Conservation (phyloP, 2,113 vertebrate species). For the Barnardius zonarius region DNA sequence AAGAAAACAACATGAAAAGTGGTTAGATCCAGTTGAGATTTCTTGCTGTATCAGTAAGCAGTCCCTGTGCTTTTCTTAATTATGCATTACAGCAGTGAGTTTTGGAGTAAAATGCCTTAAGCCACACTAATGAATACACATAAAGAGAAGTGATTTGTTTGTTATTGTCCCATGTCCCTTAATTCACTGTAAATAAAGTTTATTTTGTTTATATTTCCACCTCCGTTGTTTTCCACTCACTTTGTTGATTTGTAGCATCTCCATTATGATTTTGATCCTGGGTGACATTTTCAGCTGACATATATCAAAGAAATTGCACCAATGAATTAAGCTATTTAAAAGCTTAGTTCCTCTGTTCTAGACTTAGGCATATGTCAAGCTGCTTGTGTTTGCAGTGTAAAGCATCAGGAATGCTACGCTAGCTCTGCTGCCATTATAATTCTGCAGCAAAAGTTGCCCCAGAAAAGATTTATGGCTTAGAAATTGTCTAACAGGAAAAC, state of each 20-base stretch:
- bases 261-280: background rate
- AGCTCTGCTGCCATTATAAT: background rate
- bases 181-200: background rate
- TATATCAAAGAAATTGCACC: background rate
- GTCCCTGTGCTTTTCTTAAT: background rate
- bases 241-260: background rate
- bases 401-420: background rate
- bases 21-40: background rate
- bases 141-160: background rate
- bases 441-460: background rate
- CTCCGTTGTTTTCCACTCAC: background rate
- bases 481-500: background rate
- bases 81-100: background rate
- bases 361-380: background rate
- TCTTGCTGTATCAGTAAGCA: background rate
- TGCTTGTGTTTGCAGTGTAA: background rate
- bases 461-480: background rate
- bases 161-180: background rate
- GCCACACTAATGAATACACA: background rate
- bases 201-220: background rate
- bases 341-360: background rate
- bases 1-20: background rate
- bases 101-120: background rate
- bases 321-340: conserved; percentile 7
- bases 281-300: background rate